Percentiles rank a stretch among this genome's conserved stretches.
phyloP scores from a whole-genome alignment of 2,113 vertebrate species.

The Oreochromis spilurus region DNA sequence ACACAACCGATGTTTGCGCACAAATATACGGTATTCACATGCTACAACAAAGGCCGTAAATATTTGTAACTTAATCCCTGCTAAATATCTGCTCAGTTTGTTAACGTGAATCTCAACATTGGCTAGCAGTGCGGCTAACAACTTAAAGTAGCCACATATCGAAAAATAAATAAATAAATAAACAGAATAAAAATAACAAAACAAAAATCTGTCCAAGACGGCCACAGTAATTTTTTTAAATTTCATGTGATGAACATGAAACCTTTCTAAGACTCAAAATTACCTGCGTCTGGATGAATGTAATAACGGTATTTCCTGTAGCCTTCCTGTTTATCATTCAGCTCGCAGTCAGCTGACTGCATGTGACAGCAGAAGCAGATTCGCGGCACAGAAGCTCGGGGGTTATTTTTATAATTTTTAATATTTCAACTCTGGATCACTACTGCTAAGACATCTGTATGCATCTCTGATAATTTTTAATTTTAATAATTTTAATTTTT shows the following conservation, averaged over 20 bases:
- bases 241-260: not conserved
- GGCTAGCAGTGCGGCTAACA: not conserved
- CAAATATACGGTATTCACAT: not conserved
- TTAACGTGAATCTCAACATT: not conserved
- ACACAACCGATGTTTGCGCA: not conserved
- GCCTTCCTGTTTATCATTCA: slow-evolving; percentile 9
- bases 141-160: not conserved
- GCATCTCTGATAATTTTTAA: not conserved
- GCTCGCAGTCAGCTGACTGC: slow-evolving; percentile 1
- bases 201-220: not conserved
- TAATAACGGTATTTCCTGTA: not conserved
- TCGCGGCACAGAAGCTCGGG: not conserved
- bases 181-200: not conserved
- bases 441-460: not conserved
- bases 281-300: slow-evolving; percentile 13
- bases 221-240: accelerated
- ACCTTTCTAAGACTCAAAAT: not conserved
- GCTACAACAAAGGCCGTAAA: not conserved
- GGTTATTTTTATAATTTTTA: not conserved
- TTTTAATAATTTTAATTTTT: too few species aligned
- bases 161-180: not conserved
- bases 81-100: not conserved
- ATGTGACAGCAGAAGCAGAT: slow-evolving; percentile 1
- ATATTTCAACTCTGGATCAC: not conserved
- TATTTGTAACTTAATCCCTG: not conserved